These are phyloP conservation scores for Orthosia gracilis DNA, from an alignment of 2,888 invertebrate genomes.

Conservation along the genomic window DNA sequence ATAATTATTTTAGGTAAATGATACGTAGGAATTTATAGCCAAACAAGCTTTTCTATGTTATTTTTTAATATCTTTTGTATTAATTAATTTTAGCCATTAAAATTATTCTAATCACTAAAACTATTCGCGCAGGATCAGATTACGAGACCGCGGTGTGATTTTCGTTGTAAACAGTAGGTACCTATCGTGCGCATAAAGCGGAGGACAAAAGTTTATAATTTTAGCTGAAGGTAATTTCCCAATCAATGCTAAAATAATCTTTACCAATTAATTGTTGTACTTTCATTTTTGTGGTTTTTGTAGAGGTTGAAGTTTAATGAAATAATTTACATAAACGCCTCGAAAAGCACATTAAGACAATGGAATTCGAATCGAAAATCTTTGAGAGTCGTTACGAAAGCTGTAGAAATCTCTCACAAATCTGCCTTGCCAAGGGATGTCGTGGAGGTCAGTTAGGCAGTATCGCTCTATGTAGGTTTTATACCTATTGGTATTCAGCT, in stretches of 20 bases:
- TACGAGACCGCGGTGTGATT: constrained; percentile 35
- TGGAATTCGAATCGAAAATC: too few relatives aligned
- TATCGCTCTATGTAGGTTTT: too few relatives aligned
- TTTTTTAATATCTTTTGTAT: constrained; percentile 22
- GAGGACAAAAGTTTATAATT: constrained; percentile 13
- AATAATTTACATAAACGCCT: neutral
- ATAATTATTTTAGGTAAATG: constrained; percentile 13
- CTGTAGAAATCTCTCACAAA: too few relatives aligned
- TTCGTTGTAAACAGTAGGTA: neutral
- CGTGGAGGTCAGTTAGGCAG: too few relatives aligned
- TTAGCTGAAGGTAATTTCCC: neutral
- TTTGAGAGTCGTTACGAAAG: too few relatives aligned
- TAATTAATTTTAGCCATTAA: constrained; percentile 43
- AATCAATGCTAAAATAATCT: neutral
- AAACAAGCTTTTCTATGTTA: constrained; percentile 39
- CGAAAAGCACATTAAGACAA: neutral
- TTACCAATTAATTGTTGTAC: neutral
- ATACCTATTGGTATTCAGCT: too few relatives aligned
- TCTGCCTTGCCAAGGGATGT: too few relatives aligned
- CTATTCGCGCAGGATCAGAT: constrained; percentile 25
- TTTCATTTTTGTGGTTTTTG: constrained; percentile 2
- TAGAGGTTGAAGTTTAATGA: neutral
- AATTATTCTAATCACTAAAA: constrained; percentile 23
- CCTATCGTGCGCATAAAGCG: neutral
- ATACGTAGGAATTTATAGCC: constrained; percentile 28